Evolutionary conservation across 2,797 vertebrate species (phyloP).

Genomic region (Astyanax mexicanus): DNA sequence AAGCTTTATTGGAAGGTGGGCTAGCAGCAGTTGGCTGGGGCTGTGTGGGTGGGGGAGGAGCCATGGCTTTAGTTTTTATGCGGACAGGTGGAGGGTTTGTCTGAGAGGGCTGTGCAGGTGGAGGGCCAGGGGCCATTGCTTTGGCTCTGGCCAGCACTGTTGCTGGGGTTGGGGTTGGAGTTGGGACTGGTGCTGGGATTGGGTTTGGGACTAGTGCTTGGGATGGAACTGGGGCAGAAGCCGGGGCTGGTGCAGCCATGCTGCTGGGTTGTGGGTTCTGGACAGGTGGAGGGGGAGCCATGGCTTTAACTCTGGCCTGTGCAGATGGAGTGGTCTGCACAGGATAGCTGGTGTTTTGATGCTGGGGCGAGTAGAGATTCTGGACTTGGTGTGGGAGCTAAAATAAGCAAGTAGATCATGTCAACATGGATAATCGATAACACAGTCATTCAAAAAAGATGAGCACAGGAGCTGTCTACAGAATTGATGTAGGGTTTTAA

Average conservation of each 20-base stretch:
- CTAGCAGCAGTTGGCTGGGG: conserved; percentile 61
- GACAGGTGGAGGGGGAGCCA: conserved; percentile 70
- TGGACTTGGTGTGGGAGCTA: conserved; percentile 65
- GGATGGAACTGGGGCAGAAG: conserved; percentile 53
- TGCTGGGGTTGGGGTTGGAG: conserved; percentile 60
- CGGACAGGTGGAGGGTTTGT: conserved; percentile 70
- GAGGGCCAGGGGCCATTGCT: conserved; percentile 49
- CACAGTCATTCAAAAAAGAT: neutral
- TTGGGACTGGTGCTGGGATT: conserved; percentile 65
- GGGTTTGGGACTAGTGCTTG: conserved; percentile 63
- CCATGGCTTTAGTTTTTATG: conserved; percentile 66
- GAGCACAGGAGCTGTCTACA: neutral
- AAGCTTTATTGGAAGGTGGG: conserved; percentile 60
- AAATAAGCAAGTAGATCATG: conserved; percentile 41
- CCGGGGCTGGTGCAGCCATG: conserved; percentile 66
- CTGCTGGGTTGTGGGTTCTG: conserved; percentile 63
- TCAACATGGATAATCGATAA: conserved; percentile 5
- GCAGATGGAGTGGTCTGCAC: conserved; percentile 72
- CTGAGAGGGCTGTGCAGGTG: conserved; percentile 62
- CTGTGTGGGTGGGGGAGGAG: conserved; percentile 60
- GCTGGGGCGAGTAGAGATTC: conserved; percentile 41
- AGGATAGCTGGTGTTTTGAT: conserved; percentile 52
- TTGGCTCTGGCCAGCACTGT: conserved; percentile 56
- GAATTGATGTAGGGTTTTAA: neutral
- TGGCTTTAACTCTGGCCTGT: conserved; percentile 52